Percentiles rank a stretch among this genome's conserved stretches.
Conservation (phyloP, 2,113 vertebrate species). For the Neolamprologus hecqui region DNA sequence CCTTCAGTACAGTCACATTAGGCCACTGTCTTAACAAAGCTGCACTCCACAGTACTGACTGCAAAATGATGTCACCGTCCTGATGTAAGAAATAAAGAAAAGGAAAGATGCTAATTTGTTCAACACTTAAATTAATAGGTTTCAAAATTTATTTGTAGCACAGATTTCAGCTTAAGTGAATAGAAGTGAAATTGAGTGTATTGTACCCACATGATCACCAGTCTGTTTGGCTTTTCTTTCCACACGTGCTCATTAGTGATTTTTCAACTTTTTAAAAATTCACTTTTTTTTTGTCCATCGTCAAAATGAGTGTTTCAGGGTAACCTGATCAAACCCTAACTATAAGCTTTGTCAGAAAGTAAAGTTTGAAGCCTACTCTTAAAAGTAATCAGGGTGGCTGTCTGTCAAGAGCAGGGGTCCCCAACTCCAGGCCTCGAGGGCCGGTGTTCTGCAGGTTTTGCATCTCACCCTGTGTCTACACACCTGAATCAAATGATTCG, state of each 20-base stretch:
- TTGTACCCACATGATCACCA: not conserved
- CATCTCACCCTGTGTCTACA: not conserved
- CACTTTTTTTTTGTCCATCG: accelerated
- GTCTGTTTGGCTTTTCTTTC: not conserved
- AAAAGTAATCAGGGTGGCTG: not conserved
- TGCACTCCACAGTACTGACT: not conserved
- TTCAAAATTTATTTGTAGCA: not conserved
- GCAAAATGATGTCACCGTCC: not conserved
- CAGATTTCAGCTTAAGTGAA: not conserved
- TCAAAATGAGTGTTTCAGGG: not conserved
- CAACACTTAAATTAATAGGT: not conserved
- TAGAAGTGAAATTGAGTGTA: not conserved
- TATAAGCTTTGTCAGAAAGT: not conserved
- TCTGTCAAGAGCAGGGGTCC: not conserved
- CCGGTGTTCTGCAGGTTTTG: accelerated
- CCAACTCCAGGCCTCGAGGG: not conserved
- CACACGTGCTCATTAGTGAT: not conserved
- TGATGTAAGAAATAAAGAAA: not conserved
- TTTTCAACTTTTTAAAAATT: not conserved
- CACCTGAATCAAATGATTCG: not conserved
- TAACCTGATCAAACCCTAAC: not conserved
- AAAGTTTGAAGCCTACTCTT: not conserved
- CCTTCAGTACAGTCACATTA: not conserved
- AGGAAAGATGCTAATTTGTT: not conserved
- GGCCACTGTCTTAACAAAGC: not conserved